These are phyloP conservation scores for Geotrupes spiniger DNA, from an alignment of 2,888 invertebrate genomes.

Conservation along the genomic window DNA sequence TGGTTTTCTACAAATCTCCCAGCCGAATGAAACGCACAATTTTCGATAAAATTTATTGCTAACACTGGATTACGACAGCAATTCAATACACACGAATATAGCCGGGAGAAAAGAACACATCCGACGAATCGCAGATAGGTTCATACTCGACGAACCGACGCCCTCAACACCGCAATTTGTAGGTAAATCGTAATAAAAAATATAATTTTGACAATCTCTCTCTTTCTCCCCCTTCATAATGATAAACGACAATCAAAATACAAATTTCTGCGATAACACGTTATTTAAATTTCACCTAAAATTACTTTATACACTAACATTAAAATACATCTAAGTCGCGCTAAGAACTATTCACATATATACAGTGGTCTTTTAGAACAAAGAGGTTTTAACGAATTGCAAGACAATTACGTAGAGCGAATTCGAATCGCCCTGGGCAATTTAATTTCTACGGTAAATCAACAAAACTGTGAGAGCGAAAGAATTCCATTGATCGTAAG, in stretches of 20 bases:
- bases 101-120: not conserved
- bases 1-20: no score
- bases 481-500: no score
- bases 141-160: not conserved
- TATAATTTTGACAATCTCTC: not conserved
- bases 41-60: conserved; percentile 17
- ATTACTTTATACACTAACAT: conserved; percentile 1
- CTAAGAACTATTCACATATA: conserved; percentile 11
- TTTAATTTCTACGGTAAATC: no score
- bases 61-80: conserved; percentile 13
- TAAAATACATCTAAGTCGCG: not conserved
- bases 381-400: no score
- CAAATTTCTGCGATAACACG: no score
- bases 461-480: no score
- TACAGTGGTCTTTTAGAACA: conserved; percentile 8
- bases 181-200: conserved; percentile 3
- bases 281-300: conserved; percentile 3
- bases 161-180: no score
- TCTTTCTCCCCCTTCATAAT: not conserved
- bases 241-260: no score
- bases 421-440: not conserved
- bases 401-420: no score
- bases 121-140: no score
- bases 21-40: no score
- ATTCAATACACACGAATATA: not conserved